Percentiles rank a stretch among this genome's conserved stretches.
phyloP scores from a whole-genome alignment of 2,113 vertebrate genomes.

The Oophaga pumilio region DNA sequence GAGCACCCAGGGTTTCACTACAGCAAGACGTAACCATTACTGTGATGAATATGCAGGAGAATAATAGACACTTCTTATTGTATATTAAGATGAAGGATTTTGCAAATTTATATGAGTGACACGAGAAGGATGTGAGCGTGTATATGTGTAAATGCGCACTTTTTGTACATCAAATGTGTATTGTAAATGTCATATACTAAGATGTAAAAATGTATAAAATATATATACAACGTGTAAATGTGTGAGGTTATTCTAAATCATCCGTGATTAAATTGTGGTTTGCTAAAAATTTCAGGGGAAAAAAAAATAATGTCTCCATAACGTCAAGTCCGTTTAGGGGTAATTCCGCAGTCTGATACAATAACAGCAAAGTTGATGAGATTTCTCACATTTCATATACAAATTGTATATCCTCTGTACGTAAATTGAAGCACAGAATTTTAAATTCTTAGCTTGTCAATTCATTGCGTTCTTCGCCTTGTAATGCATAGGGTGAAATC shows the following conservation, averaged over 20 bases:
- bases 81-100: background rate
- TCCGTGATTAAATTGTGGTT: background rate
- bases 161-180: constrained; percentile 52
- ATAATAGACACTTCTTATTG: background rate
- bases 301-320: background rate
- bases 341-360: too few species aligned
- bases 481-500: too few species aligned
- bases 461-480: too few species aligned
- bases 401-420: too few species aligned
- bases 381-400: too few species aligned
- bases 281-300: background rate
- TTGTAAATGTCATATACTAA: constrained; percentile 50
- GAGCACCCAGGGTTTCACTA: background rate
- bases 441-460: too few species aligned
- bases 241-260: background rate
- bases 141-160: constrained; percentile 50
- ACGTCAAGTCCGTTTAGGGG: too few species aligned
- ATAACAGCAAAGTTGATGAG: too few species aligned
- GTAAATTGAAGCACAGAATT: too few species aligned
- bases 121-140: constrained; percentile 9
- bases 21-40: background rate
- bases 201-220: constrained; percentile 58
- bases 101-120: background rate
- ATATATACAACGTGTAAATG: constrained; percentile 37
- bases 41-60: background rate